Evolutionary conservation across 2,888 invertebrate genomes (phyloP).

Genomic region (Eurytoma adleriae): DNA sequence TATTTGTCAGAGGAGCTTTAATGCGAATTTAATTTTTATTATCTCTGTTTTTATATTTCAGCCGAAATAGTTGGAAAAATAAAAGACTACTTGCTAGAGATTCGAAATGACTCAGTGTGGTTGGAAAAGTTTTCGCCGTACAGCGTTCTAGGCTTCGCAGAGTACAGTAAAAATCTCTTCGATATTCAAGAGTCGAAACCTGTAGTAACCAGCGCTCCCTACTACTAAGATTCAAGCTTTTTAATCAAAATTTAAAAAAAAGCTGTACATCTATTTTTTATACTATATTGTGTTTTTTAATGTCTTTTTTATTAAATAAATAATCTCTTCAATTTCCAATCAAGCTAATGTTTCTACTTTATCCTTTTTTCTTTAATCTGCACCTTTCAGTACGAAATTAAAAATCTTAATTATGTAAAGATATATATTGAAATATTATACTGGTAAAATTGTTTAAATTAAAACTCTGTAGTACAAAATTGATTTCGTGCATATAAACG

Average conservation of each 20-base stretch:
- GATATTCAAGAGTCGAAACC: slow-evolving; percentile 61
- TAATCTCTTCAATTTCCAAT: slow-evolving; percentile 11
- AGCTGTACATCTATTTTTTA: too few relatives aligned
- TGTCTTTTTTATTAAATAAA: slow-evolving; percentile 33
- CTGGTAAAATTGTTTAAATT: too few relatives aligned
- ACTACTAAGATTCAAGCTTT: slow-evolving; percentile 59
- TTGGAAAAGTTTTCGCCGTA: slow-evolving; percentile 64
- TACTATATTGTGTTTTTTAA: neutral
- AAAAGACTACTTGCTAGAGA: slow-evolving; percentile 62
- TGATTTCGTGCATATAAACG: too few relatives aligned
- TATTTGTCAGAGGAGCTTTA: neutral
- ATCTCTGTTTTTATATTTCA: slow-evolving; percentile 44
- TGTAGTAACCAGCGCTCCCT: slow-evolving; percentile 65
- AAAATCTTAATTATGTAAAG: too few relatives aligned
- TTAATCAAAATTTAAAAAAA: too few relatives aligned
- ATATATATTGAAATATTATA: too few relatives aligned
- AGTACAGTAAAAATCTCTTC: slow-evolving; percentile 63
- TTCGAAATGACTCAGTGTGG: slow-evolving; percentile 63
- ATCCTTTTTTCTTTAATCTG: neutral
- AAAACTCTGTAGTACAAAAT: too few relatives aligned
- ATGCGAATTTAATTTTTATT: neutral
- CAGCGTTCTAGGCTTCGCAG: slow-evolving; percentile 65
- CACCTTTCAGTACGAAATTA: too few relatives aligned
- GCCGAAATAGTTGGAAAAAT: slow-evolving; percentile 61
- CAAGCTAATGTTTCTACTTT: neutral